Evolutionary conservation across 2,797 vertebrate species (phyloP).

Genomic region (Danio albolineatus): DNA sequence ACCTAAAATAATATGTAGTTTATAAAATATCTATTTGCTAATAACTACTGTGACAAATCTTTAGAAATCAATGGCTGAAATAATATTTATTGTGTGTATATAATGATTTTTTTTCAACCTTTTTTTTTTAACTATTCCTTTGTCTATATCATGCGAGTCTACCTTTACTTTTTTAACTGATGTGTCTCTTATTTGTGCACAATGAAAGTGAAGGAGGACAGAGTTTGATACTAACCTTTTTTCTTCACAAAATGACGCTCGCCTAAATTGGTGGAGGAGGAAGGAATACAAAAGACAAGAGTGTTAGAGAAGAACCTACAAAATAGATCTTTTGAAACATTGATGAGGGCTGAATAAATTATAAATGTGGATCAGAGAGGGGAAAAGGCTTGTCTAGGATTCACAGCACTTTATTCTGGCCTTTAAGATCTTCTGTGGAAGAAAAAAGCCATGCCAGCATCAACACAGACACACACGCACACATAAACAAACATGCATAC

Average conservation of each 20-base stretch:
- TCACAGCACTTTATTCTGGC: constrained; percentile 43
- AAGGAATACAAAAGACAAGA: constrained; percentile 29
- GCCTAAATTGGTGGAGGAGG: constrained; percentile 34
- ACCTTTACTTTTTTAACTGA: not conserved
- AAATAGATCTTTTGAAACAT: constrained; percentile 59
- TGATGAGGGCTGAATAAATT: constrained; percentile 61
- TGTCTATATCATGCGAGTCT: too few relatives aligned
- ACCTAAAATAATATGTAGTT: too few relatives aligned
- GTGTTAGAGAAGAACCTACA: constrained; percentile 45
- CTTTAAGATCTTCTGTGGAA: constrained; percentile 17
- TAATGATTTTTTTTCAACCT: too few relatives aligned
- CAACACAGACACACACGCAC: not conserved
- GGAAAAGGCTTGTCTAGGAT: constrained; percentile 30
- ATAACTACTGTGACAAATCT: too few relatives aligned
- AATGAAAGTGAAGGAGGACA: not conserved
- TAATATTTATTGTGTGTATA: too few relatives aligned
- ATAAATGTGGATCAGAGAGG: constrained; percentile 57
- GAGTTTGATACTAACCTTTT: constrained; percentile 82
- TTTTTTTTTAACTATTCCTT: too few relatives aligned
- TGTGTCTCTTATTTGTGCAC: not conserved
- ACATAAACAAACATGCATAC: not conserved
- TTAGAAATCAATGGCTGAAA: too few relatives aligned
- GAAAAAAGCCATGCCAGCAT: not conserved
- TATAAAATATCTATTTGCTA: too few relatives aligned
- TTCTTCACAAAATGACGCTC: constrained; percentile 79